phyloP scores from a whole-genome alignment of 2,113 vertebrate genomes.

The Condylura cristata region DNA sequence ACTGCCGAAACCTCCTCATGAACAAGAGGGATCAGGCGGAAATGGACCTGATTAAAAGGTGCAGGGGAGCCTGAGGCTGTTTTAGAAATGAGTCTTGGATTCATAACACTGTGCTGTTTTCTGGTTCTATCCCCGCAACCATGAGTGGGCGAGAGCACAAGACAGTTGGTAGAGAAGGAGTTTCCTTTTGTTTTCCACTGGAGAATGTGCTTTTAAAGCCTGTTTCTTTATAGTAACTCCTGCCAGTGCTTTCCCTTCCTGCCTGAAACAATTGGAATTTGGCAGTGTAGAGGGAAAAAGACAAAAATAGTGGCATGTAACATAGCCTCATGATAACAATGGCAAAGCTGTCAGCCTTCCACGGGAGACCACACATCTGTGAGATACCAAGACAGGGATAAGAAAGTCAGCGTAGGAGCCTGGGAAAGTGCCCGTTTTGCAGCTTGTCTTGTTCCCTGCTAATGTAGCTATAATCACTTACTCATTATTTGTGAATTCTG shows the following conservation, averaged over 20 bases:
- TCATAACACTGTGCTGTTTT: background rate
- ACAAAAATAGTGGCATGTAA: constrained; percentile 3
- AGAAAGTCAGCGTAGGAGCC: background rate
- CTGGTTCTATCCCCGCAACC: background rate
- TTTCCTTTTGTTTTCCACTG: background rate
- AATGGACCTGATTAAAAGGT: constrained; percentile 88
- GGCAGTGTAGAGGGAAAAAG: background rate
- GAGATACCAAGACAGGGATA: background rate
- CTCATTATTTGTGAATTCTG: background rate
- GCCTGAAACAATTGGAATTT: background rate
- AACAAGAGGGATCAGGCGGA: constrained; percentile 83
- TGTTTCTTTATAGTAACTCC: background rate
- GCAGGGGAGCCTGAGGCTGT: background rate
- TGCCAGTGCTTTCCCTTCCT: background rate
- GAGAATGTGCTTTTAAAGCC: background rate
- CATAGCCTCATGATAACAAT: background rate
- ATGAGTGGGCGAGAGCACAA: background rate
- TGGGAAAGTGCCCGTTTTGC: background rate
- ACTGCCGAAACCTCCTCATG: constrained; percentile 77
- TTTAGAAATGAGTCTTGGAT: background rate
- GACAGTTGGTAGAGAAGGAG: background rate
- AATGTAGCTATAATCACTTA: background rate
- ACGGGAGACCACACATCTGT: background rate
- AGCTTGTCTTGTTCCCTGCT: background rate
- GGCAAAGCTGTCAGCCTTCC: background rate